Conservation (phyloP, 1,140 invertebrate species). For the Vollenhovia emeryi region DNA sequence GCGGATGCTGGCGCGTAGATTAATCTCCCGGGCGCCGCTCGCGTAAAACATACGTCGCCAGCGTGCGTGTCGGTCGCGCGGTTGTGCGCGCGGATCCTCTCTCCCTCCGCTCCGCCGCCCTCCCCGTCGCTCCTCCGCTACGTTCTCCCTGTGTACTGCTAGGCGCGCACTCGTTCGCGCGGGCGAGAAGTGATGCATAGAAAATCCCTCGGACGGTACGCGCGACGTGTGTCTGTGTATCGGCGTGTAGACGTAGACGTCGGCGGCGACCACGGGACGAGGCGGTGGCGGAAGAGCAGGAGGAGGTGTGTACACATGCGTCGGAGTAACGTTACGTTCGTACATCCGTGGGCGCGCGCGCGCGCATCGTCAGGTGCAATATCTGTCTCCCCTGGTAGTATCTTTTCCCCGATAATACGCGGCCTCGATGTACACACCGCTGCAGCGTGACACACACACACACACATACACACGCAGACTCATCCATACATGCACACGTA, state of each 20-base stretch:
- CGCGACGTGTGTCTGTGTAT: slow-evolving; percentile 66
- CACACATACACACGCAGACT: no score
- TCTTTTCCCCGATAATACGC: slow-evolving; percentile 27
- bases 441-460: neutral
- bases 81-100: neutral
- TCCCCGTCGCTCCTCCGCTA: neutral
- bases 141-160: neutral
- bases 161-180: slow-evolving; percentile 39
- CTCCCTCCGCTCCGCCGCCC: neutral
- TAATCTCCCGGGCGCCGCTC: slow-evolving; percentile 76
- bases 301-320: slow-evolving; percentile 17
- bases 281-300: neutral
- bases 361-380: slow-evolving; percentile 66
- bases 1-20: slow-evolving; percentile 64
- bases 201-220: slow-evolving; percentile 65
- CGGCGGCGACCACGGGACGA: neutral
- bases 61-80: neutral
- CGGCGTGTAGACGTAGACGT: slow-evolving; percentile 26
- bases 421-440: slow-evolving; percentile 8
- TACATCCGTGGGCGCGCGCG: neutral
- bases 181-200: slow-evolving; percentile 73
- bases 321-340: neutral
- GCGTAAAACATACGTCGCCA: no score
- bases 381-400: slow-evolving; percentile 47
- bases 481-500: neutral